Percentiles rank a stretch among this genome's conserved stretches.
These are phyloP conservation scores for Montipora cactus DNA, from an alignment of 64 coral and sea anemone species.

Conservation along the genomic window DNA sequence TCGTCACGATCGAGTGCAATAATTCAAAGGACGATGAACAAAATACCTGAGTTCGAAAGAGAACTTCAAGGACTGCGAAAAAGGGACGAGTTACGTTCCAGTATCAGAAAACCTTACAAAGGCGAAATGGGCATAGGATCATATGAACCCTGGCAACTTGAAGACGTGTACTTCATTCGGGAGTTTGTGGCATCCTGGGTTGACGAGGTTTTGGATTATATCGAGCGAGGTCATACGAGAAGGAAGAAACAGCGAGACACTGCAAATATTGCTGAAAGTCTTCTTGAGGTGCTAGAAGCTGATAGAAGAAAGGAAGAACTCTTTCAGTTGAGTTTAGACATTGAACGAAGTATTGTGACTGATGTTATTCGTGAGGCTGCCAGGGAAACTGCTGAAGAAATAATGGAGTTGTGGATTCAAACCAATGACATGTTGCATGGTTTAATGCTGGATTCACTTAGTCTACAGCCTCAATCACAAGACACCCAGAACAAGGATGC, in stretches of 20 bases:
- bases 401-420: constrained; percentile 60
- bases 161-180: constrained; percentile 90
- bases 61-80: constrained; percentile 51
- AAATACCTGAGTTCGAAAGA: constrained; percentile 69
- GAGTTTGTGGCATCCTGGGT: constrained; percentile 82
- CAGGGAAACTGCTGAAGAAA: constrained; percentile 17
- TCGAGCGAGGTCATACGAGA: constrained; percentile 49
- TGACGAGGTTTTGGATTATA: constrained; percentile 80
- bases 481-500: constrained; percentile 32
- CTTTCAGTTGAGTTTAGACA: constrained; percentile 4
- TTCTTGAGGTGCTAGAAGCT: constrained; percentile 67
- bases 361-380: constrained; percentile 41
- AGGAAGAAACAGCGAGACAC: not conserved
- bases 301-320: constrained; percentile 40
- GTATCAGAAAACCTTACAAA: constrained; percentile 65
- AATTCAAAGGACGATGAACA: constrained; percentile 59
- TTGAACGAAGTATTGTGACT: not conserved
- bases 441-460: constrained; percentile 19
- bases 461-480: not conserved
- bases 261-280: constrained; percentile 19
- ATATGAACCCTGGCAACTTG: constrained; percentile 94
- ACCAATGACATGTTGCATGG: constrained; percentile 57
- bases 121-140: constrained; percentile 87
- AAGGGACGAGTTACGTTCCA: constrained; percentile 42
- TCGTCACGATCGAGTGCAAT: constrained; percentile 43